Evolutionary conservation across 2,797 vertebrate species (phyloP), one percentile per base, ranked within the genome.

Genomic region (Pangasius krempfi): DNA sequence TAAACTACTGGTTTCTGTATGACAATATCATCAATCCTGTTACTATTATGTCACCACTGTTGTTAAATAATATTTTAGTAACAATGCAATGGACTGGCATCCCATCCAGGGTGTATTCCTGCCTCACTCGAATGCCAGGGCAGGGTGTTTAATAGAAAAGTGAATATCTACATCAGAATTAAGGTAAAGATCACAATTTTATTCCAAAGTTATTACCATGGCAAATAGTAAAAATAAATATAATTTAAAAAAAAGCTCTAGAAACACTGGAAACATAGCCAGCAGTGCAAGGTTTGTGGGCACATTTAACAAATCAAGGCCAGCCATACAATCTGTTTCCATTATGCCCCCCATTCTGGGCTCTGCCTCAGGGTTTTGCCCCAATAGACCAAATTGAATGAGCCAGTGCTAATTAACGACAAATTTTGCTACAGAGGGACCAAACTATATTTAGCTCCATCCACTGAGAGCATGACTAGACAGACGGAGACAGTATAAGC

Each of bases 371-470:
- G 87, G 88, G 73, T 62, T 85, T 86, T 76, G 62, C 87, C 62
- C 22, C 70, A 37, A 14, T 86, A 82, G 89, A 90, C 86, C 56
- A 64, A 20, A 72, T 80, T 73, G 88, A 92, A 86, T 80, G 40
- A 62, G 70, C 82, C 62, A 86, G 68, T 66, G 85, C 81, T 89
- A 90, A 92, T 90, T 91, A 84, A 85, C 75, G 60, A 75, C 68
- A 87, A 88, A 75, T 50, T 47, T 52, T 52, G 85, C 22, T 80
- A 87, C 25, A 88, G 60, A 88, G 76, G 86, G 79, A 56, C 66
- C 25, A 80, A 76, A 68, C 73, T 90, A 87, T 91, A 87, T 91
- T 89, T 89, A 90, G 83, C 52, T 84, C 52, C 62, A 75, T 78
- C 44, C 79, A 50, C 3, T n/a, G 68, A 75, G 40, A 88, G 73